A percentile compares a stretch with the other conserved stretches of the same genome.
Evolutionary conservation across 2,888 invertebrate species (phyloP).

Genomic region (Lysandra coridon): DNA sequence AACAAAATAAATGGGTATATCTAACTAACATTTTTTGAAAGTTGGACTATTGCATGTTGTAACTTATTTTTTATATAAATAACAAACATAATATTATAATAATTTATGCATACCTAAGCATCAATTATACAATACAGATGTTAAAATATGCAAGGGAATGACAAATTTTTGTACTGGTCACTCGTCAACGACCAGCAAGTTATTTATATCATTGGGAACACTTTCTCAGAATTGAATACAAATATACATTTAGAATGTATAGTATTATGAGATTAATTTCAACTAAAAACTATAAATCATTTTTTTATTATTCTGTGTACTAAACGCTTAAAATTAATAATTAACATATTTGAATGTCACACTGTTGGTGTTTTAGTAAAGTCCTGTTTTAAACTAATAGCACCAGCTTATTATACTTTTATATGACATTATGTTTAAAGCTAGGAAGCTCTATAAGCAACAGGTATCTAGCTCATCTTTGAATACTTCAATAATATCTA

Average conservation of each 20-base stretch:
- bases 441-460: background rate
- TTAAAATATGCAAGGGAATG: slow-evolving; percentile 59
- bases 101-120: background rate
- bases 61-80: too few species aligned
- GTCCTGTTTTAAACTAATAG: background rate
- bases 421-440: background rate
- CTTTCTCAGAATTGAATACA: slow-evolving; percentile 51
- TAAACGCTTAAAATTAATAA: too few species aligned
- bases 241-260: slow-evolving; percentile 28
- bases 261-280: slow-evolving; percentile 11
- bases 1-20: too few species aligned
- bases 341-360: too few species aligned
- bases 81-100: background rate
- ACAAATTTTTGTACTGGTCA: slow-evolving; percentile 55
- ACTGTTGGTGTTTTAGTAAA: background rate
- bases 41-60: too few species aligned
- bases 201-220: slow-evolving; percentile 67
- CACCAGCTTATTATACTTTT: background rate
- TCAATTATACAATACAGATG: slow-evolving; percentile 52
- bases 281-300: background rate
- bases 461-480: background rate
- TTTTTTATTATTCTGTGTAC: background rate
- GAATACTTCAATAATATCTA: background rate
- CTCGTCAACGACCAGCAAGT: slow-evolving; percentile 51
- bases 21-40: too few species aligned